These are phyloP conservation scores for Aspidapion aeneum DNA, from an alignment of 2,888 invertebrate species.

Conservation along the genomic window DNA sequence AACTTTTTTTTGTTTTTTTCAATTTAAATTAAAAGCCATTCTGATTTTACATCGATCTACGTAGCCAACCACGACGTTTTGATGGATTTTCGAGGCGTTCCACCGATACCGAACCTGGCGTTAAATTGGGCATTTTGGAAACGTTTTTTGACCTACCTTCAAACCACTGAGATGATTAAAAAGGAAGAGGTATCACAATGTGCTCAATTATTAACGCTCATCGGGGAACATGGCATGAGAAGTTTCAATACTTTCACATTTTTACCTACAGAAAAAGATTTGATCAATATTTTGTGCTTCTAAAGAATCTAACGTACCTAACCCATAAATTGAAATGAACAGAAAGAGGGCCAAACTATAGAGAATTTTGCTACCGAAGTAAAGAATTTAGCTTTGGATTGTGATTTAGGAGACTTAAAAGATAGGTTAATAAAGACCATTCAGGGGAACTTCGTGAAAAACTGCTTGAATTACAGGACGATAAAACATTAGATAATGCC, in stretches of 20 bases:
- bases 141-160: neutral
- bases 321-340: conserved; percentile 18
- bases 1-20: too few species aligned
- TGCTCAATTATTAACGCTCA: neutral
- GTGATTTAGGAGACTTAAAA: conserved; percentile 16
- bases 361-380: conserved; percentile 17
- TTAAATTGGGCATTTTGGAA: neutral
- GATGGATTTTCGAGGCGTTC: neutral
- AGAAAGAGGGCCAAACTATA: conserved; percentile 14
- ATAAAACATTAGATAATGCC: neutral
- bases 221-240: too few species aligned
- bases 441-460: conserved; percentile 19
- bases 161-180: neutral
- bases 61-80: neutral
- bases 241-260: too few species aligned
- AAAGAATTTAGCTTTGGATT: conserved; percentile 17
- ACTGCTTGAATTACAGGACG: conserved; percentile 19
- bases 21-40: too few species aligned
- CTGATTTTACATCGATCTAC: too few species aligned
- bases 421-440: conserved; percentile 15
- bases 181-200: neutral
- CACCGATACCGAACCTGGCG: neutral
- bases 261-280: neutral
- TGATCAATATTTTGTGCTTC: conserved; percentile 16
- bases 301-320: conserved; percentile 18